phyloP scores from a whole-genome alignment of 2,797 vertebrate species.

The Chromis chromis region DNA sequence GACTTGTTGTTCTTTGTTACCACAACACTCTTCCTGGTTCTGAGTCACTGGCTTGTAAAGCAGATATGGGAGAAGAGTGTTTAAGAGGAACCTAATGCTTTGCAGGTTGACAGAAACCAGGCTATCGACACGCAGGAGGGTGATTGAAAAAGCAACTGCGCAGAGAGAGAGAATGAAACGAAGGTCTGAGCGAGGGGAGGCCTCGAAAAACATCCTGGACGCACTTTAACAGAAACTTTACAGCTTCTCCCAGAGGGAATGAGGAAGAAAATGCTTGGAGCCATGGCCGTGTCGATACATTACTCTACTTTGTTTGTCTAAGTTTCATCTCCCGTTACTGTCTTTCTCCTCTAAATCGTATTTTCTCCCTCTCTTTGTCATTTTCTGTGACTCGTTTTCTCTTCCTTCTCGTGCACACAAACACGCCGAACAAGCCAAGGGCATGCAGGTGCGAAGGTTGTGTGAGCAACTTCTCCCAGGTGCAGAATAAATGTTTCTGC shows the following conservation, averaged over 20 bases:
- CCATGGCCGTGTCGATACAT: neutral
- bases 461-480: constrained; percentile 69
- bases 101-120: constrained; percentile 69
- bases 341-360: constrained; percentile 13
- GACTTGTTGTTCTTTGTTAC: constrained; percentile 51
- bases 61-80: constrained; percentile 46
- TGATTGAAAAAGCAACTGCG: constrained; percentile 69
- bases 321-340: constrained; percentile 26
- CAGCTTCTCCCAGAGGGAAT: constrained; percentile 40
- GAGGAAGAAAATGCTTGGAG: constrained; percentile 40
- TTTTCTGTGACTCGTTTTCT: constrained; percentile 9
- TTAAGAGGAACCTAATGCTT: constrained; percentile 55
- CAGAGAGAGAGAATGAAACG: constrained; percentile 44
- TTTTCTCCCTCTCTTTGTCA: neutral
- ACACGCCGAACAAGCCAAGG: constrained; percentile 47
- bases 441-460: constrained; percentile 72
- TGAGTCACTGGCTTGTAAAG: constrained; percentile 43
- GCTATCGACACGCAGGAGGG: constrained; percentile 56
- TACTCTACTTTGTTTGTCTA: constrained; percentile 28
- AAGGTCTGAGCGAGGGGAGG: constrained; percentile 13
- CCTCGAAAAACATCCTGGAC: constrained; percentile 57
- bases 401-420: constrained; percentile 3
- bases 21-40: constrained; percentile 47
- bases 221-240: constrained; percentile 56
- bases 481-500: constrained; percentile 69